Percentiles rank a stretch among this genome's conserved stretches.
Conservation (phyloP, 2,888 invertebrate genomes). For the Tetrapedia diversipes region DNA sequence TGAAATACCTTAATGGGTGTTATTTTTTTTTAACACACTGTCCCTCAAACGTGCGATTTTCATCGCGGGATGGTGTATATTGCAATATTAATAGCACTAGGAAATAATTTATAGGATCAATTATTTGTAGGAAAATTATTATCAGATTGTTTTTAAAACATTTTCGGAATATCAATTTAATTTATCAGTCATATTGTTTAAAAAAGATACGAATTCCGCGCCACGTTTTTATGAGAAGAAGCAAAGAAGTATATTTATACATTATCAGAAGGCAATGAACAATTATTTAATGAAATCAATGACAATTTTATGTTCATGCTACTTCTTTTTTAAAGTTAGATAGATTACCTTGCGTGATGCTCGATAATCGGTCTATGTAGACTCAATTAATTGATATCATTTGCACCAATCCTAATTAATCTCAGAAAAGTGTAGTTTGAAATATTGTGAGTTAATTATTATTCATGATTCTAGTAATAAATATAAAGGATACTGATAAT, state of each 20-base stretch:
- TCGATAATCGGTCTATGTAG: slow-evolving; percentile 61
- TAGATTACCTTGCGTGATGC: slow-evolving; percentile 58
- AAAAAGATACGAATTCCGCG: slow-evolving; percentile 9
- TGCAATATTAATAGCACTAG: slow-evolving; percentile 73
- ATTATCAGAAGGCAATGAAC: slow-evolving; percentile 6
- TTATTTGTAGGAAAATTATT: slow-evolving; percentile 69
- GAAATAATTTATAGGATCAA: slow-evolving; percentile 69
- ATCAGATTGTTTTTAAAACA: slow-evolving; percentile 49
- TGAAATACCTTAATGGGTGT: slow-evolving; percentile 58
- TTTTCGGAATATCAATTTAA: slow-evolving; percentile 45
- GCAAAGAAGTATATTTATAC: not conserved
- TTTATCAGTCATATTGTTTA: slow-evolving; percentile 35
- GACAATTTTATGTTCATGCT: slow-evolving; percentile 31
- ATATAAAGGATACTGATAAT: slow-evolving; percentile 72
- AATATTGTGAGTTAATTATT: slow-evolving; percentile 73
- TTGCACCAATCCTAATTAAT: slow-evolving; percentile 72
- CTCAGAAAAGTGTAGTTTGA: slow-evolving; percentile 71
- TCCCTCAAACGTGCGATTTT: slow-evolving; percentile 44
- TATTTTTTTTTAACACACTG: slow-evolving; percentile 58
- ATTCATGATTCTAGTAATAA: slow-evolving; percentile 75
- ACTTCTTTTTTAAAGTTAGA: slow-evolving; percentile 50
- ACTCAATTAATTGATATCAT: slow-evolving; percentile 67
- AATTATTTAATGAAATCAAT: slow-evolving; percentile 39
- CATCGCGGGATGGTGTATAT: slow-evolving; percentile 56
- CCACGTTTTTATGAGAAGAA: slow-evolving; percentile 1